Percentiles rank a stretch among this genome's conserved stretches.
Conservation (phyloP, 2,113 vertebrate species). For the Rhinolophus ferrumequinum region DNA sequence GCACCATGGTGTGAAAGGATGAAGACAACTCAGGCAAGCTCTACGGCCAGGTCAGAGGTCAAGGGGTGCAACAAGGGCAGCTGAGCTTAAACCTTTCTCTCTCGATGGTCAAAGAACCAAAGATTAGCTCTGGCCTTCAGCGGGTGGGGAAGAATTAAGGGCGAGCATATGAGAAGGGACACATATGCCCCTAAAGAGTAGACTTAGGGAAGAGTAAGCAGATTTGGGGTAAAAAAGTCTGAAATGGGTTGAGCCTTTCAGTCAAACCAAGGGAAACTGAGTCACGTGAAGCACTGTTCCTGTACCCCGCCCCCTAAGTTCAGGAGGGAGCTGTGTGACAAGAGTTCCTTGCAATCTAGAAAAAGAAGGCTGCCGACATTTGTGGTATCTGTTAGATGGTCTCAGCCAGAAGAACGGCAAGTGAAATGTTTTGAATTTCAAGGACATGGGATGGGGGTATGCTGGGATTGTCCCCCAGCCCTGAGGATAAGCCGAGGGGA, state of each 20-base stretch:
- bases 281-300: accelerated
- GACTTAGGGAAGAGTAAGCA: background rate
- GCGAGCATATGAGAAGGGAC: too few species aligned
- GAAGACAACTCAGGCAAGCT: accelerated
- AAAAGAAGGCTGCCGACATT: background rate
- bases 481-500: background rate
- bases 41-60: background rate
- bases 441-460: accelerated
- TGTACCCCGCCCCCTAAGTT: accelerated
- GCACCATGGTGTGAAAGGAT: accelerated
- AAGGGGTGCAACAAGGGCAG: background rate
- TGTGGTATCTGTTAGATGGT: background rate
- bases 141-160: accelerated
- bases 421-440: background rate
- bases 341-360: background rate
- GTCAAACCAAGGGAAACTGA: background rate
- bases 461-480: too few species aligned
- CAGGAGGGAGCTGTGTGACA: accelerated
- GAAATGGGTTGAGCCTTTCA: background rate
- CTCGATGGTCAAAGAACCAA: background rate
- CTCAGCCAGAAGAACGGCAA: background rate
- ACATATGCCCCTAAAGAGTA: accelerated
- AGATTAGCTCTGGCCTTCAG: background rate
- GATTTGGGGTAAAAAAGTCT: background rate
- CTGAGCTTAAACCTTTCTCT: background rate